Evolutionary conservation across 2,888 invertebrate species (phyloP), one percentile per base, ranked within the genome.

Genomic region (Clivina fossor): DNA sequence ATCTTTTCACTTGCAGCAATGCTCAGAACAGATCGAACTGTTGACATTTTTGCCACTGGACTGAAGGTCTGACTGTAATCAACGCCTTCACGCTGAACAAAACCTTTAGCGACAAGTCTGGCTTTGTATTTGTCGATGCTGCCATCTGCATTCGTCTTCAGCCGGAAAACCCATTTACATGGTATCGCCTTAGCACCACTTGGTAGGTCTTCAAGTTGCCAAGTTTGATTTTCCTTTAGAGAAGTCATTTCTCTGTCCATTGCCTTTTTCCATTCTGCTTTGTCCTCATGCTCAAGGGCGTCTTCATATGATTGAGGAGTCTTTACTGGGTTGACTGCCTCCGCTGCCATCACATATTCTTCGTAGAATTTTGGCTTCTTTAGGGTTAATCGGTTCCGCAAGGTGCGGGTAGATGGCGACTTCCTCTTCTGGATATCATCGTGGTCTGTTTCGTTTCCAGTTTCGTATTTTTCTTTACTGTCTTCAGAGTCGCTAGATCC

Each of bases 41-140:
- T 63, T n/a, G 44, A 57, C 40, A 63, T 47, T 44, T 60, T 59
- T 32, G 62, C 65, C 8, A 66, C 65, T 40, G 66, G 64, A 59
- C 64, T 66, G 38, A 65, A 66, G n/a, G 63, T 68, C 57, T 67
- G 61, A 24, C 44, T 49, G 35, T 62, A 68, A 15, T 66, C 66
- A 35, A 64, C 56, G 22, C 63, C 64, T 11, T 61, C 19, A 19
- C 60, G 49, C 56, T 66, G 64, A 40, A n/a, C 33, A 56, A 62
- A 70, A 1, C 67, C 67, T 56, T 66, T 67, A 2, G 60, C 58
- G 16, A 69, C 66, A 2, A 69, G 43, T 50, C 68, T 57, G 4
- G 65, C 66, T 43, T 68, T 68, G 41, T 61, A 66, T 35, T 60
- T 62, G 15, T 66, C 60, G 4, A 63, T 56, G 38, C 51, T 59